A percentile compares a stretch with the other conserved stretches of the same genome.
Conservation (phyloP, 2,113 vertebrate species). For the Hyperoodon ampullatus region DNA sequence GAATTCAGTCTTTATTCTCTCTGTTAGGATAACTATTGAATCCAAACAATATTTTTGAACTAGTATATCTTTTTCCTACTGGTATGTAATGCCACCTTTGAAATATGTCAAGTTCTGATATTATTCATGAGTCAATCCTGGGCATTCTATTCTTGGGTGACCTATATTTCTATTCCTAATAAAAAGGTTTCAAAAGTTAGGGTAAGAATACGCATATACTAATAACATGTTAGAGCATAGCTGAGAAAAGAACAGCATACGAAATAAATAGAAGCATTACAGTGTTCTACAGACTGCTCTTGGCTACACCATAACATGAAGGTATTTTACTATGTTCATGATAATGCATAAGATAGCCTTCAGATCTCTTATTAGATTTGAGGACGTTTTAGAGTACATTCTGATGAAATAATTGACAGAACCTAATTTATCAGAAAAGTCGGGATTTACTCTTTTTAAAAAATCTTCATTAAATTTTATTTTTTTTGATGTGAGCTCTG, state of each 20-base stretch:
- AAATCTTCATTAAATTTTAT: background rate
- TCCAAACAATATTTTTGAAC: background rate
- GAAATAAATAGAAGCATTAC: background rate
- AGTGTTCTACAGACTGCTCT: background rate
- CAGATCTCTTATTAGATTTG: background rate
- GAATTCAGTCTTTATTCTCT: background rate
- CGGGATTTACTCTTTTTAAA: background rate
- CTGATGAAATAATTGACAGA: background rate
- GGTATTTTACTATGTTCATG: background rate
- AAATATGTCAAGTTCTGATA: background rate
- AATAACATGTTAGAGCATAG: background rate
- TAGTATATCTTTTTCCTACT: background rate
- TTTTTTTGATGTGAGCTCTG: background rate
- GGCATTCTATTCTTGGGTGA: background rate
- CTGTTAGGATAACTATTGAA: background rate
- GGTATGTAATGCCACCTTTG: background rate
- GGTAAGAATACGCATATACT: background rate
- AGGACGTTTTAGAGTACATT: background rate
- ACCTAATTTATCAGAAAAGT: slow-evolving; percentile 20
- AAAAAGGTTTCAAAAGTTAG: slow-evolving; percentile 4
- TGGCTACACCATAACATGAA: background rate
- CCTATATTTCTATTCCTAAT: background rate
- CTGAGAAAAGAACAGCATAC: background rate
- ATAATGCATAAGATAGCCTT: background rate
- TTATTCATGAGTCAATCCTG: background rate